Base-by-base conservation (phyloP, 1,140 invertebrate genomes). In the Agrypnia vestita region DNA sequence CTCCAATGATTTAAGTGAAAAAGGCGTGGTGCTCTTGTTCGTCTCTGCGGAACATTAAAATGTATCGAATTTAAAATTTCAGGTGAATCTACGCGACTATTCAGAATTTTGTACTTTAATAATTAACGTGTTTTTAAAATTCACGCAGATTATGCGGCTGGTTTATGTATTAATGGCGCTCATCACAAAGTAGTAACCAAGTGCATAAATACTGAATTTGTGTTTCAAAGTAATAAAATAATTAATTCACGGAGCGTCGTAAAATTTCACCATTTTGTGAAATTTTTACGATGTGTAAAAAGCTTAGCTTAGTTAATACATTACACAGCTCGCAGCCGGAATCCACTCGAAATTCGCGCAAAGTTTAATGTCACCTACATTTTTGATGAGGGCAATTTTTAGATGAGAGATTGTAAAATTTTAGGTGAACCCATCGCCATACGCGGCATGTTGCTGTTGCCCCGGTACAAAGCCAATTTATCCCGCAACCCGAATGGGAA, bases 231-330 rank as follows among this genome's bases (percentile, higher is more conserved):
- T 35, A 64, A 64, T 43, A n/a, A 64, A 64, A 64, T 64, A 64
- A 64, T 64, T 64, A 25, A 64, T 64, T 43, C 61, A 64, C 13
- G 25, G 35, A 12, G 12, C 8, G n/a, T 25, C 35, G 61, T 43
- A 64, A 43, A 64, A 43, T 64, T 25, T 25, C 35, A 35, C 13
- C 19, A 64, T 44, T 64, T 35, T 3, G 13, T 25, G 61, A 13
- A 25, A 43, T 64, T 64, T 64, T 64, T 44, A 64, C 35, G 61
- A 64, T 25, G 25, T 64, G 61, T 64, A 64, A 64, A 64, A 64
- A 19, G 61, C 21, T 64, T 13, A n/a, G 13, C 21, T n/a, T 10
- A 8, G 9, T 12, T 35, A 35, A 35, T 35, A 35, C 6, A 3
- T 1, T 19, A 25, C 11, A 64, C 35, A 64, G 4, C 61, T 35